Evolutionary conservation across 2,888 invertebrate species (phyloP).

Genomic region (Oscheius onirici): DNA sequence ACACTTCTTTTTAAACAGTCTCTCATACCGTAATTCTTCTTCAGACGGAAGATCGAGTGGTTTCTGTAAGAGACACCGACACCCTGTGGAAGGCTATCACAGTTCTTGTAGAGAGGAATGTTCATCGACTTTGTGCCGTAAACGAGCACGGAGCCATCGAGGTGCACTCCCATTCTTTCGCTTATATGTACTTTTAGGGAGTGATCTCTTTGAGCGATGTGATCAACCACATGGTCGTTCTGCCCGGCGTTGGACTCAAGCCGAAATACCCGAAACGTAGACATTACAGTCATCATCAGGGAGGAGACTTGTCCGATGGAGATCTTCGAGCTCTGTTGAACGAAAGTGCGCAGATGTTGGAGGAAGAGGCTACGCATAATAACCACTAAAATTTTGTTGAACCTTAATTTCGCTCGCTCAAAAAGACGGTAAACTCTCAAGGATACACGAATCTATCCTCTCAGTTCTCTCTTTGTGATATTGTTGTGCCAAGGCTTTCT

Average conservation of each 20-base stretch:
- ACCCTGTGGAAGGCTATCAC: conserved; percentile 58
- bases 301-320: conserved; percentile 49
- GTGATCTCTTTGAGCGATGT: conserved; percentile 60
- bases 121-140: conserved; percentile 57
- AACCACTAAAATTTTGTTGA: neutral
- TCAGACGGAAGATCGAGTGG: conserved; percentile 47
- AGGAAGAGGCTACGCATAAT: conserved; percentile 22
- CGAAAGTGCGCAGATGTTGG: conserved; percentile 31
- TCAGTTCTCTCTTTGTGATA: too few relatives aligned
- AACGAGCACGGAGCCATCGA: conserved; percentile 56
- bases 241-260: conserved; percentile 46
- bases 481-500: too few relatives aligned
- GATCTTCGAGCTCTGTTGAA: conserved; percentile 20
- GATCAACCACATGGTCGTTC: conserved; percentile 58
- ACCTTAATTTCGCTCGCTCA: too few relatives aligned
- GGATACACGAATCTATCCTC: too few relatives aligned
- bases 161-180: too few relatives aligned
- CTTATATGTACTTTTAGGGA: conserved; percentile 39
- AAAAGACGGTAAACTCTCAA: too few relatives aligned
- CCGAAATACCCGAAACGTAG: conserved; percentile 35
- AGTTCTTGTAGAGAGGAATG: conserved; percentile 58
- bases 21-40: neutral
- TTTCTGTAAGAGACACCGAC: conserved; percentile 56
- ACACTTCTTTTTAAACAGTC: neutral
- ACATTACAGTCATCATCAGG: conserved; percentile 40